Evolutionary conservation across 2,797 vertebrate genomes (phyloP).

Genomic region (Anniella stebbinsi): DNA sequence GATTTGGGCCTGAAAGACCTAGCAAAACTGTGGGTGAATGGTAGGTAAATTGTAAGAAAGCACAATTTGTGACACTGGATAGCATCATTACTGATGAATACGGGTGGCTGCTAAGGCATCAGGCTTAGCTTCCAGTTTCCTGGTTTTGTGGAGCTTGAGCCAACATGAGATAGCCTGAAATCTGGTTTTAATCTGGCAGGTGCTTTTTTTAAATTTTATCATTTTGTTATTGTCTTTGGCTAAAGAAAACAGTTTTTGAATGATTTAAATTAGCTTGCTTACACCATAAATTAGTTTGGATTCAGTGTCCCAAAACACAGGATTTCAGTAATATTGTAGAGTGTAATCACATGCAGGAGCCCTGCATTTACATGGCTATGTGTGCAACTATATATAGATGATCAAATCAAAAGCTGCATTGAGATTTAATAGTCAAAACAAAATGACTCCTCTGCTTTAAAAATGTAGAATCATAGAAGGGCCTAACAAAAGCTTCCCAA

Average conservation of each 20-base stretch:
- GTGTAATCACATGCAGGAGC: constrained; percentile 19
- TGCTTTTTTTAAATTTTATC: not conserved
- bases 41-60: too few relatives aligned
- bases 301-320: constrained; percentile 2
- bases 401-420: constrained; percentile 51
- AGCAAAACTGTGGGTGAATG: too few relatives aligned
- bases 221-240: not conserved
- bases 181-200: too few relatives aligned
- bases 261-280: constrained; percentile 23
- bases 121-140: too few relatives aligned
- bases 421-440: constrained; percentile 51
- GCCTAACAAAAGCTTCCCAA: not conserved
- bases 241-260: not conserved
- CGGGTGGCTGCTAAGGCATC: too few relatives aligned
- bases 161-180: too few relatives aligned
- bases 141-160: too few relatives aligned
- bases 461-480: not conserved
- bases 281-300: not conserved
- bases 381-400: constrained; percentile 20
- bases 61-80: too few relatives aligned
- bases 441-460: constrained; percentile 51
- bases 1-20: too few relatives aligned
- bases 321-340: constrained; percentile 10
- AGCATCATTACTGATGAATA: too few relatives aligned
- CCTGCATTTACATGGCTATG: constrained; percentile 24